These are phyloP conservation scores for Nudaria mundana DNA, from an alignment of 2,888 invertebrate species.

Conservation along the genomic window DNA sequence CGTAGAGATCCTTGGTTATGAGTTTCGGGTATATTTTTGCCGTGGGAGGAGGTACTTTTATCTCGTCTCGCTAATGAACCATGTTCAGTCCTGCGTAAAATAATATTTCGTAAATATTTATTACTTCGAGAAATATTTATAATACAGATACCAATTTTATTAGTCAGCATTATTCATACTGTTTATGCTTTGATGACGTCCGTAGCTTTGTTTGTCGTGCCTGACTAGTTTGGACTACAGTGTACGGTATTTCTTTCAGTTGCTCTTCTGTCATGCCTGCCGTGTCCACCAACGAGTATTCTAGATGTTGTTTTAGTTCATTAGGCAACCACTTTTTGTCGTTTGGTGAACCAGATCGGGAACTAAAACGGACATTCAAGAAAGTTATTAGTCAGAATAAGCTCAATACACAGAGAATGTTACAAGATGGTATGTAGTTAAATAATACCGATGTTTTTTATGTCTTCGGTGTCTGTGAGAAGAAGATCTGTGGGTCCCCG, in stretches of 20 bases:
- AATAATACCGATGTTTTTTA: conserved; percentile 80
- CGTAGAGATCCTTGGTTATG: conserved; percentile 80
- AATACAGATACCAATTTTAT: neutral
- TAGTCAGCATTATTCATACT: conserved; percentile 43
- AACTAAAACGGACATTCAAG: conserved; percentile 42
- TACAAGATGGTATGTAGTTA: neutral
- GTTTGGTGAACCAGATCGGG: conserved; percentile 86
- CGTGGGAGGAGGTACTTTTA: conserved; percentile 59
- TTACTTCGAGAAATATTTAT: neutral
- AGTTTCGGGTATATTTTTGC: conserved; percentile 58
- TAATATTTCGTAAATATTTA: conserved; percentile 8
- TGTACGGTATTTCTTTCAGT: conserved; percentile 93
- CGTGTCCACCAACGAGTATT: conserved; percentile 93
- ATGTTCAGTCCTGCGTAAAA: conserved; percentile 54
- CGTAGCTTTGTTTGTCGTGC: conserved; percentile 82
- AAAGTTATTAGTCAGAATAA: conserved; percentile 2
- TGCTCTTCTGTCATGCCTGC: conserved; percentile 94
- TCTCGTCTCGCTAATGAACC: conserved; percentile 70
- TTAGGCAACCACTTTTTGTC: conserved; percentile 87
- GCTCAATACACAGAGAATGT: neutral
- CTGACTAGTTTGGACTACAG: conserved; percentile 89
- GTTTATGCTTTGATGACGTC: conserved; percentile 68
- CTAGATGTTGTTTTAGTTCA: conserved; percentile 91
- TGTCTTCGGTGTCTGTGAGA: conserved; percentile 82
- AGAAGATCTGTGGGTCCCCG: conserved; percentile 78